Base-by-base conservation (phyloP, 2,888 invertebrate genomes). In the Thelaira solivaga region DNA sequence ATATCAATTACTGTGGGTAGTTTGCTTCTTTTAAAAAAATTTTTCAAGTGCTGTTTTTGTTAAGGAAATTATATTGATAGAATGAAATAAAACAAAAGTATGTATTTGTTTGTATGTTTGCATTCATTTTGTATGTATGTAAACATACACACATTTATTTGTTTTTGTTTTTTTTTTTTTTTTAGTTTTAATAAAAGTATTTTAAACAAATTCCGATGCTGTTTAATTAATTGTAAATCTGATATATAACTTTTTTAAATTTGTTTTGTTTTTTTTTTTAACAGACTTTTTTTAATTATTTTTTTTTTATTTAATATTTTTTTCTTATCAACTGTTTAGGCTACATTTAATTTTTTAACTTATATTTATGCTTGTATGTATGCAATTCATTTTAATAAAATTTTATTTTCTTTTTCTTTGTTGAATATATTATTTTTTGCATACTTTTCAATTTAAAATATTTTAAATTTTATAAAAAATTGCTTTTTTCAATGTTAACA, bases 1-100 rank as follows among this genome's bases (percentile, higher is more conserved):
- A 79, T 79, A 79, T 79, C 79, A 76, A 68, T 76, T 80, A 69
- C 80, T 80, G 80, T 80, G 80, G 80, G 80, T 80, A 65, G 80
- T 80, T 80, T 80, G 59, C 80, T 65, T 74, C 69, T 57, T 49
- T 41, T 24, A 39, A 45, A 55, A n/a, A n/a, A n/a, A n/a, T n/a
- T 41, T 57, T 65, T 29, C 16, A 71, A 71, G 76, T 76, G 69
- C 65, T 43, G 55, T 43, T 59, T 45, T 53, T 45, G 6, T 6
- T 24, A 65, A 39, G 4, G 13, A 62, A 43, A 62, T 1, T 4
- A 43, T 59, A 76, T 20, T 64, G 11, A 16, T 26, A 22, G 59
- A 45, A 13, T 26, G 8, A 47, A 61, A 62, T 8, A 7, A 39
- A 57, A 34, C 13, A 34, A 11, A 26, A 26, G 5, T n/a, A n/a